phyloP scores from a whole-genome alignment of 2,888 invertebrate species.

The Protodeltote pygarga region DNA sequence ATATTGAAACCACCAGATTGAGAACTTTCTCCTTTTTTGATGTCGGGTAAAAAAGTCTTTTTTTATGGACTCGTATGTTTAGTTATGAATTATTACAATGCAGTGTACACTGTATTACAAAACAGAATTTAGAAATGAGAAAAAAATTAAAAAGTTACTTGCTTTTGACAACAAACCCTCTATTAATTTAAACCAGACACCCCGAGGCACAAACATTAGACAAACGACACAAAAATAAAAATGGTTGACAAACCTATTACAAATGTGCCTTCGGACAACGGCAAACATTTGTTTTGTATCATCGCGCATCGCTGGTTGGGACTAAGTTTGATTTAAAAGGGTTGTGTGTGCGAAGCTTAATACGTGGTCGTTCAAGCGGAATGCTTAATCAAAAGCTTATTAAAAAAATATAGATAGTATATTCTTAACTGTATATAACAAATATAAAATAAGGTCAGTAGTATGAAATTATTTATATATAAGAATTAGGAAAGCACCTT shows the following conservation, averaged over 20 bases:
- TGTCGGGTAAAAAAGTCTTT: too few species aligned
- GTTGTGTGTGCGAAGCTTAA: conserved; percentile 27
- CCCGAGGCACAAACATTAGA: conserved; percentile 30
- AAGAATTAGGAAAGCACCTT: too few species aligned
- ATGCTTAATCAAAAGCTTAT: background rate
- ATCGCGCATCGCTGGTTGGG: conserved; percentile 34
- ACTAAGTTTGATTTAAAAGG: conserved; percentile 10
- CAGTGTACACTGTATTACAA: too few species aligned
- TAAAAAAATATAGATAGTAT: too few species aligned
- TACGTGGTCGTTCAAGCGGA: background rate
- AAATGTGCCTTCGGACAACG: conserved; percentile 42
- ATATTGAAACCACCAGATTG: too few species aligned
- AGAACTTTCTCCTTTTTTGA: too few species aligned
- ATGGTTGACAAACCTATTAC: conserved; percentile 50
- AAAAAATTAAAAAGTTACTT: conserved; percentile 1
- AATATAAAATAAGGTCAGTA: too few species aligned
- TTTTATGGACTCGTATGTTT: too few species aligned
- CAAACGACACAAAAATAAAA: conserved; percentile 42
- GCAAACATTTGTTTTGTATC: conserved; percentile 46
- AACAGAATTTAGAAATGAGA: too few species aligned
- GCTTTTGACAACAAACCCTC: conserved; percentile 18
- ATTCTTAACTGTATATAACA: too few species aligned
- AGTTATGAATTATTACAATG: too few species aligned
- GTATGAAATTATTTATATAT: too few species aligned
- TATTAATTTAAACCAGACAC: conserved; percentile 18